Evolutionary conservation across 2,113 vertebrate genomes (phyloP), one percentile per base, ranked within the genome.

Genomic region (Syngnathoides biaculeatus): DNA sequence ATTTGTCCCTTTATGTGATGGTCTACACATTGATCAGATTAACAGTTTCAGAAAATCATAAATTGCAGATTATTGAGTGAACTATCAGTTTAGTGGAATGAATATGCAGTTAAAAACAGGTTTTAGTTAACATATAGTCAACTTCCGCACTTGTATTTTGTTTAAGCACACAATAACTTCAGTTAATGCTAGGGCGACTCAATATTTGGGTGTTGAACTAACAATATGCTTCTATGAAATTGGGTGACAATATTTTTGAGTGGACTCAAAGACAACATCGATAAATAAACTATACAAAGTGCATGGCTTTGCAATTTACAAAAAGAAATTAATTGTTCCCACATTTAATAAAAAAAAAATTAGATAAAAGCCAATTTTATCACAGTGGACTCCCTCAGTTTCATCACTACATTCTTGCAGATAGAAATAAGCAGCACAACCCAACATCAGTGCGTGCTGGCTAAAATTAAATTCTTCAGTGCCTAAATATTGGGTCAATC

Each of bases 391-490:
- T 19, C 5, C 7, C 17, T 47, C 45, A 8, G 20, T 22, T 52
- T 22, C 20, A 52, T 52, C 48, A 52, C 20, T 3, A n/a, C 48
- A 52, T 52, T 50, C 47, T 50, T 22, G 48, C 3, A 17, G 27
- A 27, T 20, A 39, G 15, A 72, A 71, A 73, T 20, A 24, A 17
- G 69, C 15, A 66, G 10, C 27, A 20, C 27, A 42, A 42, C 24
- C 14, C 20, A 65, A 20, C n/a, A 58, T 53, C 38, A 65, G 4
- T 64, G 56, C n/a, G 43, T 19, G 70, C 15, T 68, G 35, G 22
- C 56, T 73, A 61, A 35, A 42, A 8, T 40, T 58, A 57, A 57
- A 63, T 60, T 59, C 6, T 50, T 22, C 45, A 35, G 22, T 30
- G 15, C 55, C 55, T 57, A 13, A 40, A 43, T 40, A 43, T 62